phyloP scores from a whole-genome alignment of 2,113 vertebrate genomes.

The Agapornis roseicollis region DNA sequence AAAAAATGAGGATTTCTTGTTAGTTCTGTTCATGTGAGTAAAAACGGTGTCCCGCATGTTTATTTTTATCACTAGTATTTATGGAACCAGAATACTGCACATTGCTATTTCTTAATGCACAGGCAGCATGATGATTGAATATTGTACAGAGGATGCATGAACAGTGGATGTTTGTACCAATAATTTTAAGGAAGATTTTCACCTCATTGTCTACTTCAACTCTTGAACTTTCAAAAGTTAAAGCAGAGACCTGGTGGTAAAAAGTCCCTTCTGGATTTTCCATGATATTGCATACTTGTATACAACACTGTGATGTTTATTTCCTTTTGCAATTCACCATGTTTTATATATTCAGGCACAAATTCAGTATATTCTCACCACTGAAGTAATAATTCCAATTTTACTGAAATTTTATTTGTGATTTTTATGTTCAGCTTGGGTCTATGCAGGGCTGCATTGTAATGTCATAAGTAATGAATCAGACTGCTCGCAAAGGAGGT shows the following conservation, averaged over 20 bases:
- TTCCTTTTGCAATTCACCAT: background rate
- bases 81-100: background rate
- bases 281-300: background rate
- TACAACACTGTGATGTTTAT: background rate
- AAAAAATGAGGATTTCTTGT: background rate
- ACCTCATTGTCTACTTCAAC: background rate
- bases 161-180: background rate
- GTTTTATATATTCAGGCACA: background rate
- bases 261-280: background rate
- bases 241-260: background rate
- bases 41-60: background rate
- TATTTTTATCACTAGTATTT: background rate
- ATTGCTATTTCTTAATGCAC: background rate
- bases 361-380: background rate
- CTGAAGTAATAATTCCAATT: background rate
- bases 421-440: background rate
- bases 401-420: background rate
- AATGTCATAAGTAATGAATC: background rate
- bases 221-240: background rate
- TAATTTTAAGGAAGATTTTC: background rate
- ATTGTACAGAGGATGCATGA: background rate
- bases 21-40: background rate
- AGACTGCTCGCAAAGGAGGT: background rate
- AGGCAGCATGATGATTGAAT: background rate
- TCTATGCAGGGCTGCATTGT: background rate